Base-by-base conservation (phyloP, 2,113 vertebrate species). In the Ascaphus truei region DNA sequence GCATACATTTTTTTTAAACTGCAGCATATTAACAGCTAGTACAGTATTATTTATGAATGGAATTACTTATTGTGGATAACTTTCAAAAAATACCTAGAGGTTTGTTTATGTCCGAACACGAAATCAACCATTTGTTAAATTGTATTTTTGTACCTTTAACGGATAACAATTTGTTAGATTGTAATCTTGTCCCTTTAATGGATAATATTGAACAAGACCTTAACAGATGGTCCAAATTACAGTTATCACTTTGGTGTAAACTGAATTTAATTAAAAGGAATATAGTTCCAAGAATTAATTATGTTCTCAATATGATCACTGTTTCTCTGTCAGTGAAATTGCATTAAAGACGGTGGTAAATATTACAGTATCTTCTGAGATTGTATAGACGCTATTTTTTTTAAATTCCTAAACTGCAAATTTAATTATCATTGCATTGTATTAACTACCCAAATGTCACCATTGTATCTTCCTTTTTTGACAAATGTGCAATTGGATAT, bases 231-330 rank as follows among this genome's bases (percentile, higher is more conserved):
- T 61, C 33, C 22, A 22, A 31, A 51, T 71, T 71, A 61, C 67
- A 71, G 57, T 71, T 71, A 71, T 61, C 67, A 71, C 67, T 71
- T 71, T 52, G 67, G 48, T 71, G 67, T 71, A 71, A 71, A 71
- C 67, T 60, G 57, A 71, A 61, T 71, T 71, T 71, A 71, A 71
- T 71, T 71, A 71, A 71, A 71, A 61, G 57, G 25, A 71, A 61
- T 60, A 71, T 61, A 71, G 39, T 71, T 60, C 67, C 56, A 51
- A 71, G 56, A 71, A 71, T 71, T 61, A 71, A 71, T 71, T 71
- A 71, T 71, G 43, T 69, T 71, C 56, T 52, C 56, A 71, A 71
- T 61, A 61, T 71, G 67, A 51, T 52, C 23, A 57, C 61, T 61
- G 51, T 36, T 41, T 33, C 30, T 20, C n/a, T 25, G 33, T 61